Percentiles rank a stretch among this genome's conserved stretches.
These are phyloP conservation scores for Trichogramma dendrolimi DNA, from an alignment of 2,888 invertebrate species.

Conservation along the genomic window DNA sequence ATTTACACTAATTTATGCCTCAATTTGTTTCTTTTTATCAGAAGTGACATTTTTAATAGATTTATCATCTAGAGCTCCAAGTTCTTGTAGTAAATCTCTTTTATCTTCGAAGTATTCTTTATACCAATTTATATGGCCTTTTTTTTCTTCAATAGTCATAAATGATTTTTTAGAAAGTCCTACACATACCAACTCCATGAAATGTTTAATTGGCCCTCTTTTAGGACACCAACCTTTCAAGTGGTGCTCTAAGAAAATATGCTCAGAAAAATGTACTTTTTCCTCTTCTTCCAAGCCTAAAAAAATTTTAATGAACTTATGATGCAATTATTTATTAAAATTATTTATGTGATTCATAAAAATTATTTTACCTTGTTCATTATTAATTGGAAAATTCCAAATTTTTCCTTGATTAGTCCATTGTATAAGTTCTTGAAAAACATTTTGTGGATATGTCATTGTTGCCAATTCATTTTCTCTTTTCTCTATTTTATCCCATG, in stretches of 20 bases:
- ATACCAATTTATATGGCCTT: constrained; percentile 87
- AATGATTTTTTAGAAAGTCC: constrained; percentile 94
- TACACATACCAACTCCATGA: constrained; percentile 93
- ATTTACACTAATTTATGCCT: constrained; percentile 4
- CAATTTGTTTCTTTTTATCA: constrained; percentile 9
- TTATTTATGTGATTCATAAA: not conserved
- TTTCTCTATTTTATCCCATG: constrained; percentile 66
- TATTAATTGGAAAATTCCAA: constrained; percentile 96
- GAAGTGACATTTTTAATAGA: not conserved
- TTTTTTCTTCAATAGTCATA: constrained; percentile 81
- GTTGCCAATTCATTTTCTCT: constrained; percentile 66
- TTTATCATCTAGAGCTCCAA: constrained; percentile 56
- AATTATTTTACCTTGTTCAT: constrained; percentile 76
- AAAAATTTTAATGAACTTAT: constrained; percentile 23
- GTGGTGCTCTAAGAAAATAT: constrained; percentile 85
- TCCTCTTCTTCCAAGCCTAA: constrained; percentile 65
- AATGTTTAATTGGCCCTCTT: constrained; percentile 87
- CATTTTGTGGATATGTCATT: constrained; percentile 76
- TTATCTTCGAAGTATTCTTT: constrained; percentile 83
- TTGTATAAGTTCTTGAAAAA: constrained; percentile 86
- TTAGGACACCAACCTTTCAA: constrained; percentile 86
- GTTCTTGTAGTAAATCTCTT: constrained; percentile 64
- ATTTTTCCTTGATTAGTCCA: constrained; percentile 94
- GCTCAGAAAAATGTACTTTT: constrained; percentile 81
- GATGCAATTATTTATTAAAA: constrained; percentile 19